phyloP scores from a whole-genome alignment of 2,797 vertebrate species.

The Emys orbicularis region DNA sequence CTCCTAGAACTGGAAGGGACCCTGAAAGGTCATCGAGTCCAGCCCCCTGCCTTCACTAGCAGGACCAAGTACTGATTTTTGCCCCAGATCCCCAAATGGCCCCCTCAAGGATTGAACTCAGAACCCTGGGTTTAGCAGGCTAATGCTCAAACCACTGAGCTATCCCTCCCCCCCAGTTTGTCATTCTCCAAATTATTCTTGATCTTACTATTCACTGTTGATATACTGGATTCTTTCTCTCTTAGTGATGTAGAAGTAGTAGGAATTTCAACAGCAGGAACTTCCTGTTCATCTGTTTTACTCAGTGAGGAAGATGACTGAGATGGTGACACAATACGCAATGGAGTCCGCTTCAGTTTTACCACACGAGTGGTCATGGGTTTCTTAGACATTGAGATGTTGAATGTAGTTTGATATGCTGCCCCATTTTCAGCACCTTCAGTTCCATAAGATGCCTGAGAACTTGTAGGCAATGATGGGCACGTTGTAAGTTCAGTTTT shows the following conservation, averaged over 20 bases:
- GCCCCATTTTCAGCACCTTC: conserved; percentile 13
- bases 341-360: conserved; percentile 74
- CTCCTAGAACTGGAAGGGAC: too few relatives aligned
- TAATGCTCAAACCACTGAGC: too few relatives aligned
- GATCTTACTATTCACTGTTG: neutral
- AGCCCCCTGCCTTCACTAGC: too few relatives aligned
- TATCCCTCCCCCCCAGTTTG: neutral
- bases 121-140: too few relatives aligned
- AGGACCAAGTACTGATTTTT: too few relatives aligned
- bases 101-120: too few relatives aligned
- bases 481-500: neutral
- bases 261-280: neutral
- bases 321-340: conserved; percentile 6
- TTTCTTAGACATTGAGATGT: conserved; percentile 7
- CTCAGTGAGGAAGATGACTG: neutral
- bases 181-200: conserved; percentile 4
- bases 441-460: neutral
- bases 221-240: neutral
- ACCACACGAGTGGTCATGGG: conserved; percentile 27
- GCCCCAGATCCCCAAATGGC: too few relatives aligned
- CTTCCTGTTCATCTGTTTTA: neutral
- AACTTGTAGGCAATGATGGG: neutral
- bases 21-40: too few relatives aligned
- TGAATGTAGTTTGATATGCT: neutral
- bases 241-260: neutral